Evolutionary conservation across 2,888 invertebrate genomes (phyloP).

Genomic region (Tachystola acroxantha): DNA sequence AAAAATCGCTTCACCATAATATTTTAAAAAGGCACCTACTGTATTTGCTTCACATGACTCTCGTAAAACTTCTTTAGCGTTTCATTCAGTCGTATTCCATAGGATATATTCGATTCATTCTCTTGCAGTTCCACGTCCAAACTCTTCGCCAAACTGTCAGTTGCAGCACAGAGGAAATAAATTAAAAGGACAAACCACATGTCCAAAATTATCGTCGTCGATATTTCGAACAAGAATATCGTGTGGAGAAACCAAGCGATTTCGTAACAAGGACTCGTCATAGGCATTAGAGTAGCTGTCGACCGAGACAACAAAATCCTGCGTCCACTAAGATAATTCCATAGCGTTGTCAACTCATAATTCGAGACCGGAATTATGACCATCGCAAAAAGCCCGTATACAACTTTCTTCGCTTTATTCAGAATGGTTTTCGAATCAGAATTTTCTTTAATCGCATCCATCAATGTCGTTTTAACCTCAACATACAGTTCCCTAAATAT

Average conservation of each 20-base stretch:
- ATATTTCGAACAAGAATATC: constrained; percentile 33
- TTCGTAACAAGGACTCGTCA: constrained; percentile 49
- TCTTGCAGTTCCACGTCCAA: constrained; percentile 23
- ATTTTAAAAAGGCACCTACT: too few species aligned
- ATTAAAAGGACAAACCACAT: constrained; percentile 49
- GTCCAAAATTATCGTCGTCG: constrained; percentile 36
- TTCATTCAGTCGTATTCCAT: constrained; percentile 33
- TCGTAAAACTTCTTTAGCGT: constrained; percentile 37
- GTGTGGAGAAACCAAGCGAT: constrained; percentile 41
- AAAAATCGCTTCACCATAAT: too few species aligned
- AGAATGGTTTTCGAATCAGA: constrained; percentile 19
- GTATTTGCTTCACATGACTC: constrained; percentile 33
- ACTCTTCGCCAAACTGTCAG: constrained; percentile 30
- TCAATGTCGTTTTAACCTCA: constrained; percentile 35
- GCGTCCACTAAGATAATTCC: constrained; percentile 36
- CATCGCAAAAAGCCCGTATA: constrained; percentile 23
- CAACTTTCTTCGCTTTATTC: constrained; percentile 23
- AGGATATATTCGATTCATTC: constrained; percentile 22
- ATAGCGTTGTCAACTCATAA: constrained; percentile 36
- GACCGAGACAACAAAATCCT: constrained; percentile 41
- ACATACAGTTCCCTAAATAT: constrained; percentile 36
- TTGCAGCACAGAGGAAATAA: constrained; percentile 36
- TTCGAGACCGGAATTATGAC: constrained; percentile 28
- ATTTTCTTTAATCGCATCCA: constrained; percentile 27
- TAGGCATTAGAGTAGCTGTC: constrained; percentile 46